Evolutionary conservation across 2,113 vertebrate species (phyloP).

Genomic region (Ptilorrhoa leucosticta): DNA sequence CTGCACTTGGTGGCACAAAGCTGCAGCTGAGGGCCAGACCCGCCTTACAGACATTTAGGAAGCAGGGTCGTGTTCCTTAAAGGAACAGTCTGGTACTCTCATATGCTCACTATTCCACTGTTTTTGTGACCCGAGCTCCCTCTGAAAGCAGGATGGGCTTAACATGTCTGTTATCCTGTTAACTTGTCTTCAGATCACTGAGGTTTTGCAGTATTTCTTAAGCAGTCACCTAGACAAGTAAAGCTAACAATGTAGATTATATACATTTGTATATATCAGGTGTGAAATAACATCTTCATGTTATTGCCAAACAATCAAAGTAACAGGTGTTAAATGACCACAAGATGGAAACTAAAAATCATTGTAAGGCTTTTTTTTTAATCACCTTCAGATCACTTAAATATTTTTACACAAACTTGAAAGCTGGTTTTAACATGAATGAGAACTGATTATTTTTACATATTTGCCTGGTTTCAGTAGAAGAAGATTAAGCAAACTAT

Average conservation of each 20-base stretch:
- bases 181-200: not conserved
- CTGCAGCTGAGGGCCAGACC: not conserved
- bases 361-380: not conserved
- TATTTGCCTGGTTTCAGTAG: not conserved
- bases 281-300: not conserved
- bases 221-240: not conserved
- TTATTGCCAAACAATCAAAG: not conserved
- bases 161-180: not conserved
- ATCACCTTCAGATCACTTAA: not conserved
- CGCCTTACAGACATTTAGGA: not conserved
- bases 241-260: not conserved
- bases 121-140: not conserved
- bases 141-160: not conserved
- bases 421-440: not conserved
- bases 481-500: not conserved
- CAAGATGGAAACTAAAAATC: not conserved
- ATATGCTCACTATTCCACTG: not conserved
- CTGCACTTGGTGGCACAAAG: not conserved
- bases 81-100: not conserved
- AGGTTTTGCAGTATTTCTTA: not conserved
- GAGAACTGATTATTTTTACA: not conserved
- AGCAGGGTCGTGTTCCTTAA: not conserved
- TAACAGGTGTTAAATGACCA: not conserved
- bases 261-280: not conserved
- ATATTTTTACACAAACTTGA: not conserved